These are phyloP conservation scores for Pipistrellus nathusii DNA, from an alignment of 2,797 vertebrate species.

Conservation along the genomic window DNA sequence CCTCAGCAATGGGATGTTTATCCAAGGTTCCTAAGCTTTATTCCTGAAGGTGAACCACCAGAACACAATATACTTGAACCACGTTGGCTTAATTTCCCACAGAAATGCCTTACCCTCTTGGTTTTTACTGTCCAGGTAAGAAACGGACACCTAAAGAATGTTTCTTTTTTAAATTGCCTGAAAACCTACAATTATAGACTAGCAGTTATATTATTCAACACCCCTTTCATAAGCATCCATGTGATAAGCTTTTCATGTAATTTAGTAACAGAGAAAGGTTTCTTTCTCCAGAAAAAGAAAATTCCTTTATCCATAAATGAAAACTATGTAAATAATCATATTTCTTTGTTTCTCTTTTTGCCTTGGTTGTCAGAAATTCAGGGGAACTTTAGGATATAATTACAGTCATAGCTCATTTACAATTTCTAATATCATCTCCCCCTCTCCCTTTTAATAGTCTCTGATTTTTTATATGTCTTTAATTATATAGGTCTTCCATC, in stretches of 20 bases:
- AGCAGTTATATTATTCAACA: background rate
- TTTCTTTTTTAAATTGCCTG: background rate
- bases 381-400: constrained; percentile 14
- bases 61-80: background rate
- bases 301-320: constrained; percentile 1
- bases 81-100: background rate
- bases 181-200: background rate
- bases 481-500: background rate
- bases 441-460: constrained; percentile 40
- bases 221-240: background rate
- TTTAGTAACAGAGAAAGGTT: constrained; percentile 16
- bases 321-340: background rate
- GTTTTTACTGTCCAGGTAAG: background rate
- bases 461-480: constrained; percentile 56
- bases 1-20: background rate
- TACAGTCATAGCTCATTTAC: background rate
- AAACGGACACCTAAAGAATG: background rate
- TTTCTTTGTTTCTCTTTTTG: constrained; percentile 51
- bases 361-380: constrained; percentile 41
- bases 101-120: background rate
- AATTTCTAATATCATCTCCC: constrained; percentile 44
- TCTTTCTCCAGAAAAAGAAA: constrained; percentile 8
- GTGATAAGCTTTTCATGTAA: constrained; percentile 19
- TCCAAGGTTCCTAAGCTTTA: background rate
- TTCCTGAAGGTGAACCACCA: background rate